Conservation (phyloP, 2,888 invertebrate species). For the Omphaloscelis lunosa region DNA sequence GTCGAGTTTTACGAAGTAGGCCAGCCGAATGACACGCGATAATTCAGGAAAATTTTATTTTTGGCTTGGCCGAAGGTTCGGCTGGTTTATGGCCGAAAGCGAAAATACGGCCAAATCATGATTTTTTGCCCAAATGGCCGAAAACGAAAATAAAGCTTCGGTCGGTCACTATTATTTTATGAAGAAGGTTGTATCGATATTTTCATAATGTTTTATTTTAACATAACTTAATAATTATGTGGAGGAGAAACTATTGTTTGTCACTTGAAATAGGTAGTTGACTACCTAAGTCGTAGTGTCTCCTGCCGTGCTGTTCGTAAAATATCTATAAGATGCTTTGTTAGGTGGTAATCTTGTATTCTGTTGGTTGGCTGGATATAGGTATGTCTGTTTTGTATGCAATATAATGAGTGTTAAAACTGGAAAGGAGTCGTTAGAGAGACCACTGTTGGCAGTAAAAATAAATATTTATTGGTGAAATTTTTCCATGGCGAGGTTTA, state of each 20-base stretch:
- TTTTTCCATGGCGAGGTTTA: not conserved
- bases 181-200: constrained; percentile 32
- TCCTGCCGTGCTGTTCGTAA: not conserved
- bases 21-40: no score
- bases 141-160: no score
- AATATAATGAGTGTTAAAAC: constrained; percentile 3
- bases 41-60: no score
- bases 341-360: constrained; percentile 14
- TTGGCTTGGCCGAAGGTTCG: no score
- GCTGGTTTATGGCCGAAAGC: no score
- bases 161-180: not conserved
- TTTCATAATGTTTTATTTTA: not conserved
- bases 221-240: not conserved
- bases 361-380: not conserved
- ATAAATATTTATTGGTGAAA: constrained; percentile 30
- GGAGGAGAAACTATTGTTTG: constrained; percentile 1
- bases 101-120: no score
- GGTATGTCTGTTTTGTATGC: constrained; percentile 12
- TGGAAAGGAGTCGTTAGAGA: constrained; percentile 22
- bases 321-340: not conserved
- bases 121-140: no score
- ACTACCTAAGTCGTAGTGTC: not conserved
- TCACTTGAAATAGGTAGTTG: not conserved
- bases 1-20: no score
- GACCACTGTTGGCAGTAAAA: not conserved